phyloP scores from a whole-genome alignment of 1,140 invertebrate genomes.

The Aphelinus atriplicis region DNA sequence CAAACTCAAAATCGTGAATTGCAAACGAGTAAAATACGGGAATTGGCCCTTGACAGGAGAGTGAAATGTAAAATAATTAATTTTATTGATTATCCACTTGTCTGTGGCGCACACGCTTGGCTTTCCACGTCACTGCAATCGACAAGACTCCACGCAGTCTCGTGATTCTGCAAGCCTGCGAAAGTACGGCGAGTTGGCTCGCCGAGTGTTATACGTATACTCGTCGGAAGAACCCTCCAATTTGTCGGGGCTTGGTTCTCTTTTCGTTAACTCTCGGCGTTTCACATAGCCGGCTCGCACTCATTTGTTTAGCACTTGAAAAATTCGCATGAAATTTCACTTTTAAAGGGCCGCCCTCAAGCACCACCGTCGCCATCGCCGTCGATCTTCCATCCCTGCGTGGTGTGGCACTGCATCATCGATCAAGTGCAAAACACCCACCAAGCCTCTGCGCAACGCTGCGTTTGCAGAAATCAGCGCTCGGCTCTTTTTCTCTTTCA shows the following conservation, averaged over 20 bases:
- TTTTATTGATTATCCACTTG: conserved; percentile 21
- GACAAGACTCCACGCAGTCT: conserved; percentile 2
- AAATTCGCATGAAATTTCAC: conserved; percentile 45
- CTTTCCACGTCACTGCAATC: conserved; percentile 13
- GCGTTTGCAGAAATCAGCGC: background rate
- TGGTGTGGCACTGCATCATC: background rate
- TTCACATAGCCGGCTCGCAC: conserved; percentile 1
- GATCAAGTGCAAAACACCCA: conserved; percentile 11
- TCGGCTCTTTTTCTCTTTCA: background rate
- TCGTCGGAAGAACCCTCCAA: conserved; percentile 45
- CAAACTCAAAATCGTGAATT: too few species aligned
- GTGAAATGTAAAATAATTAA: conserved; percentile 5
- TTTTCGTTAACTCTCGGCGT: conserved; percentile 30
- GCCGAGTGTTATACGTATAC: conserved; percentile 23
- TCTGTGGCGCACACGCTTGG: background rate
- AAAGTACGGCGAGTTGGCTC: background rate
- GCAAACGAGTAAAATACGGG: too few species aligned
- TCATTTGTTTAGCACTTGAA: conserved; percentile 44
- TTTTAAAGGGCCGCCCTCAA: conserved; percentile 33
- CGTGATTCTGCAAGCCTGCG: background rate
- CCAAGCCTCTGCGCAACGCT: background rate
- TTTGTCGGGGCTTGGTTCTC: conserved; percentile 42
- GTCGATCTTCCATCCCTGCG: conserved; percentile 8
- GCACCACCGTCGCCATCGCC: conserved; percentile 9
- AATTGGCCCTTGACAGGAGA: too few species aligned